These are phyloP conservation scores for Siniperca chuatsi DNA, from an alignment of 2,113 vertebrate genomes.

Conservation along the genomic window DNA sequence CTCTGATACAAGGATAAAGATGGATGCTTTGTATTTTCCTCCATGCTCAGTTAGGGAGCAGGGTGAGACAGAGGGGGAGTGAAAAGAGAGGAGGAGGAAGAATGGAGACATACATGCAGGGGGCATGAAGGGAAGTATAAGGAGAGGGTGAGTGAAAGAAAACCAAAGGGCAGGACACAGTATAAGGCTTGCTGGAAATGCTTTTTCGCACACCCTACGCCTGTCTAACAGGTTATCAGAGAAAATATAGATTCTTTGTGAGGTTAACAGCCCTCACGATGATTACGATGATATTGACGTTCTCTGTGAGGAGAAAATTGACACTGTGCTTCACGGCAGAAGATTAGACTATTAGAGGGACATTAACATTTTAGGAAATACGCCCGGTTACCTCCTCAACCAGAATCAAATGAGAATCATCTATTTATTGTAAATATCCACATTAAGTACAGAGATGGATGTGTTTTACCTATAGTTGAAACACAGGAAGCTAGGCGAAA, in stretches of 20 bases:
- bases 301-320: conserved; percentile 9
- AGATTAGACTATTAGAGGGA: conserved; percentile 12
- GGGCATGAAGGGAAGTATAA: conserved; percentile 35
- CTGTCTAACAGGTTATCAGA: conserved; percentile 13
- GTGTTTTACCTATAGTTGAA: not conserved
- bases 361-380: conserved; percentile 12
- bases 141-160: conserved; percentile 5
- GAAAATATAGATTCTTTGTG: conserved; percentile 35
- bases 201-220: not conserved
- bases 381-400: not conserved
- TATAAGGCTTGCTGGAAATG: conserved; percentile 3
- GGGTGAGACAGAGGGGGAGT: conserved; percentile 63
- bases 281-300: not conserved
- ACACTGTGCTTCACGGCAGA: not conserved
- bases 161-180: conserved; percentile 14
- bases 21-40: conserved; percentile 82
- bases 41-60: conserved; percentile 71
- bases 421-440: not conserved
- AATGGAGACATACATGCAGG: conserved; percentile 46
- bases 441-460: not conserved
- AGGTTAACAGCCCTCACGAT: conserved; percentile 25
- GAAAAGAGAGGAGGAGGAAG: conserved; percentile 46
- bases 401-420: not conserved
- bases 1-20: conserved; percentile 80
- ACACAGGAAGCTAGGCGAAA: not conserved